Percentiles rank a stretch among this genome's conserved stretches.
Evolutionary conservation across 2,113 vertebrate species (phyloP).

Genomic region (Australoheros scitulus): DNA sequence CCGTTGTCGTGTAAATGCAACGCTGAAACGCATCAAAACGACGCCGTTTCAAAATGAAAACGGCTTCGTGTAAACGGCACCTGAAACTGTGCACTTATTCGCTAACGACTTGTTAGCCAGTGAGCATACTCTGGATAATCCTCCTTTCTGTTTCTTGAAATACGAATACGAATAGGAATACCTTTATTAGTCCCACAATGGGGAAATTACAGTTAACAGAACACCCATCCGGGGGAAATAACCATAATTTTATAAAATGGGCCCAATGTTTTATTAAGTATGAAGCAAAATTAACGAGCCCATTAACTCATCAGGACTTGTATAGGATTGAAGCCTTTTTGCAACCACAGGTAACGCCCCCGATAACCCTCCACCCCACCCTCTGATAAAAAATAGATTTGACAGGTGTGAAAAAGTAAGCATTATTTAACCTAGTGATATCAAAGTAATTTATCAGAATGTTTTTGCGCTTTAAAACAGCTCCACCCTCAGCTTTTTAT

Average conservation of each 20-base stretch:
- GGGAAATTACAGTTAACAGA: too few relatives aligned
- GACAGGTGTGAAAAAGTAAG: background rate
- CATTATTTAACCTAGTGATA: background rate
- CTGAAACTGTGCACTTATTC: background rate
- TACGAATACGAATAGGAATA: too few relatives aligned
- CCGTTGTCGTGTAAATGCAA: too few relatives aligned
- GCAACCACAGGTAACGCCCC: too few relatives aligned
- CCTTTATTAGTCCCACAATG: too few relatives aligned
- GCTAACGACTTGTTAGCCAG: background rate
- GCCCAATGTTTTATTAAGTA: background rate
- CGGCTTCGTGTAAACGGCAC: too few relatives aligned
- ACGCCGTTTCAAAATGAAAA: too few relatives aligned
- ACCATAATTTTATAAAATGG: background rate
- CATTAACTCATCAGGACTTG: background rate
- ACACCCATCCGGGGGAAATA: too few relatives aligned
- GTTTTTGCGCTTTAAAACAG: background rate
- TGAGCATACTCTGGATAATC: too few relatives aligned
- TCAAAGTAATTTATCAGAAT: background rate
- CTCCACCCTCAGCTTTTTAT: background rate
- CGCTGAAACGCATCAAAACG: too few relatives aligned
- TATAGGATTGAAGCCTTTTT: too few relatives aligned
- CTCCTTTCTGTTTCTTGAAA: background rate
- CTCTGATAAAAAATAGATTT: background rate
- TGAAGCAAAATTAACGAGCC: background rate
- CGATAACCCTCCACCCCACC: too few relatives aligned